phyloP scores from a whole-genome alignment of 2,113 vertebrate species.

The Lepisosteus osseus region DNA sequence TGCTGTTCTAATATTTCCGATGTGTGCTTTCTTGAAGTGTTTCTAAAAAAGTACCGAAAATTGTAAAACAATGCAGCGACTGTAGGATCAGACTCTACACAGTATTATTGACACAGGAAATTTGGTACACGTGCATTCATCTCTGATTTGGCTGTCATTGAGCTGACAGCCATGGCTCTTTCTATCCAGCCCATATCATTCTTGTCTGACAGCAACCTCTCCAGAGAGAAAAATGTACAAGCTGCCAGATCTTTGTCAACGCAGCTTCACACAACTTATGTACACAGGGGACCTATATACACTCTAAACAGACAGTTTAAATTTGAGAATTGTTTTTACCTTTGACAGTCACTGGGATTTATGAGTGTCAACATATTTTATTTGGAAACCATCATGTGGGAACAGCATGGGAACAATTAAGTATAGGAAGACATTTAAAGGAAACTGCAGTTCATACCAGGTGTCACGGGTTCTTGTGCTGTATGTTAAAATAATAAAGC shows the following conservation, averaged over 20 bases:
- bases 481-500: no score
- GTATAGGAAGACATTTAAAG: no score
- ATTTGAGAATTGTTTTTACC: background rate
- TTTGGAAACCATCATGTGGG: no score
- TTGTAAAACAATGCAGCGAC: no score
- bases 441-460: no score
- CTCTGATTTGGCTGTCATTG: background rate
- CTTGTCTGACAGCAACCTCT: slow-evolving; percentile 2
- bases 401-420: no score
- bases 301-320: background rate
- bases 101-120: background rate
- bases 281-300: background rate
- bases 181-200: slow-evolving; percentile 4
- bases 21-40: no score
- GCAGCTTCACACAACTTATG: background rate
- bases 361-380: no score
- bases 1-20: no score
- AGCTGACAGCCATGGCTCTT: slow-evolving; percentile 2
- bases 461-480: no score
- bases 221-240: slow-evolving; percentile 1
- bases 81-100: background rate
- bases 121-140: background rate
- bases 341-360: no score
- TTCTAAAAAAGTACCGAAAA: no score
- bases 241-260: background rate